These are phyloP conservation scores for Melinaea menophilus DNA, from an alignment of 2,888 invertebrate genomes.

Conservation along the genomic window DNA sequence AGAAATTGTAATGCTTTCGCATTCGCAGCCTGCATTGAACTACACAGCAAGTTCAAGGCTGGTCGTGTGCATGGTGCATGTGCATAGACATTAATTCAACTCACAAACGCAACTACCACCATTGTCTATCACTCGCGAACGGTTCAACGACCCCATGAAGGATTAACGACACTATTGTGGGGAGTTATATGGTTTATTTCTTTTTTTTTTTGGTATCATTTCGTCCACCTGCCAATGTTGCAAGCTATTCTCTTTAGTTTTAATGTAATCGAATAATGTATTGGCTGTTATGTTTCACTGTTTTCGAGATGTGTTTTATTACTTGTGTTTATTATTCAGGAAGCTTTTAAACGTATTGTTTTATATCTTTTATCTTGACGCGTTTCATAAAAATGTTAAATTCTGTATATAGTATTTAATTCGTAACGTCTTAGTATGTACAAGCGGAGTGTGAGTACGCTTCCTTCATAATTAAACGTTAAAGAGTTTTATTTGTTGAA, in stretches of 20 bases:
- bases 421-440: slow-evolving; percentile 14
- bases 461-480: slow-evolving; percentile 26
- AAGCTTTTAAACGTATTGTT: slow-evolving; percentile 29
- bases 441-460: slow-evolving; percentile 14
- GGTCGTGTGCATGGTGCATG: slow-evolving; percentile 71
- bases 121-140: slow-evolving; percentile 72
- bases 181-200: slow-evolving; percentile 51
- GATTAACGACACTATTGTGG: slow-evolving; percentile 73
- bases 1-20: slow-evolving; percentile 67
- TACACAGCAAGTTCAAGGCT: slow-evolving; percentile 74
- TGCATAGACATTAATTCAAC: slow-evolving; percentile 71
- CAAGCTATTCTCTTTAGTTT: slow-evolving; percentile 10
- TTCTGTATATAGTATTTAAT: slow-evolving; percentile 22
- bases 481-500: slow-evolving; percentile 16
- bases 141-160: slow-evolving; percentile 70
- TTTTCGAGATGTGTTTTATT: slow-evolving; percentile 22
- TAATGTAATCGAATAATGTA: slow-evolving; percentile 15
- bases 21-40: slow-evolving; percentile 60
- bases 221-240: slow-evolving; percentile 46
- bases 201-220: slow-evolving; percentile 42
- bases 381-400: slow-evolving; percentile 13
- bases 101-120: slow-evolving; percentile 70
- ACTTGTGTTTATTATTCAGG: slow-evolving; percentile 29
- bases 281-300: slow-evolving; percentile 18
- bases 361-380: slow-evolving; percentile 17